Evolutionary conservation across 2,113 vertebrate genomes (phyloP).

Genomic region (Tiliqua scincoides): DNA sequence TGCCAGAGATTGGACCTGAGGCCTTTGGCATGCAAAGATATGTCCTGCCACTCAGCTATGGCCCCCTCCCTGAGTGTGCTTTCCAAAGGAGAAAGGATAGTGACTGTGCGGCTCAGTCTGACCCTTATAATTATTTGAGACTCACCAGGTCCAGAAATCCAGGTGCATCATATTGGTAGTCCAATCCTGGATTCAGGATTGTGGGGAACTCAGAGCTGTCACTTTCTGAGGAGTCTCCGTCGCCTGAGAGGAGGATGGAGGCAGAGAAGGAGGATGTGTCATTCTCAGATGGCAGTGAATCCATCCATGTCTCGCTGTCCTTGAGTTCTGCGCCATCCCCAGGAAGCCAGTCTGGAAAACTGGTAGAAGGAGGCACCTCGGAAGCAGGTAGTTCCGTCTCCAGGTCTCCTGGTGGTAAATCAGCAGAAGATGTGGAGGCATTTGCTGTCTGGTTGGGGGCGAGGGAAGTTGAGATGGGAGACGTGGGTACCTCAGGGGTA

Average conservation of each 20-base stretch:
- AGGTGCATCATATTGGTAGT: constrained; percentile 90
- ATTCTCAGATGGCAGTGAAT: constrained; percentile 80
- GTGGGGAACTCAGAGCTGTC: constrained; percentile 81
- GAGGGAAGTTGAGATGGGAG: constrained; percentile 53
- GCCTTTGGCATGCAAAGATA: too few species aligned
- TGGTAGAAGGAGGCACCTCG: constrained; percentile 50
- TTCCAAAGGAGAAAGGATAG: not conserved
- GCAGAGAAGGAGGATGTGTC: constrained; percentile 86
- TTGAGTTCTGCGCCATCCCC: constrained; percentile 71
- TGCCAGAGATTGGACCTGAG: too few species aligned
- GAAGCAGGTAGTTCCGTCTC: constrained; percentile 60
- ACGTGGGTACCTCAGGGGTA: constrained; percentile 60
- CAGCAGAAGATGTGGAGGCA: constrained; percentile 53
- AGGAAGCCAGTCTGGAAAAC: constrained; percentile 55
- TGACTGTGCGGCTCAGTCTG: not conserved
- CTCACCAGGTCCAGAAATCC: constrained; percentile 89
- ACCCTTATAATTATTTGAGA: constrained; percentile 12
- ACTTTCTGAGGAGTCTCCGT: constrained; percentile 87
- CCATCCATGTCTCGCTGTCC: constrained; percentile 76
- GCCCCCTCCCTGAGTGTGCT: not conserved
- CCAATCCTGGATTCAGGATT: constrained; percentile 83
- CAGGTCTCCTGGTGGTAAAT: constrained; percentile 62
- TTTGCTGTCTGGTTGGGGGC: constrained; percentile 50
- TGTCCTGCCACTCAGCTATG: too few species aligned
- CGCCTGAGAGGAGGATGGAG: constrained; percentile 90